Percentiles rank a stretch among this genome's conserved stretches.
These are phyloP conservation scores for Archocentrus centrarchus DNA, from an alignment of 2,113 vertebrate genomes.

Conservation along the genomic window DNA sequence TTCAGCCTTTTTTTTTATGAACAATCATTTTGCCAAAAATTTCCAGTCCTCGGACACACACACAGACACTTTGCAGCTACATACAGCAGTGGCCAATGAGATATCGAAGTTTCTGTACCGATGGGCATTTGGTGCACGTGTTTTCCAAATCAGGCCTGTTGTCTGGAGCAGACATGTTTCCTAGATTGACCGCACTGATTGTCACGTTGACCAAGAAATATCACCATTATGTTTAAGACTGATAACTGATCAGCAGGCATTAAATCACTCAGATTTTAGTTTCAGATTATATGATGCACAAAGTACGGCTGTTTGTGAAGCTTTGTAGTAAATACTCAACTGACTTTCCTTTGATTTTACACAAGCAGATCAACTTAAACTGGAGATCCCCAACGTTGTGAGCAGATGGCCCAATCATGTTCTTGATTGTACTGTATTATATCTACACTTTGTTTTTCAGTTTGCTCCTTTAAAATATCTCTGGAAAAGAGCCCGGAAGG, in stretches of 20 bases:
- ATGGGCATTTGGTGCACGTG: slow-evolving; percentile 46
- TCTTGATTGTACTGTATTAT: background rate
- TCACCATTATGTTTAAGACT: slow-evolving; percentile 23
- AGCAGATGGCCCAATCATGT: slow-evolving; percentile 8
- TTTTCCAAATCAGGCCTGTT: slow-evolving; percentile 56
- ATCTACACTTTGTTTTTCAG: slow-evolving; percentile 1
- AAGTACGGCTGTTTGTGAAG: background rate
- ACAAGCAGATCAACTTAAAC: background rate
- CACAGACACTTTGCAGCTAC: background rate
- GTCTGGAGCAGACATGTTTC: slow-evolving; percentile 32
- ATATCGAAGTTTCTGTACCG: background rate
- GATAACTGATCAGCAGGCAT: slow-evolving; percentile 8
- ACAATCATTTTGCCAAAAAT: background rate
- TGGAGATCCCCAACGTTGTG: slow-evolving; percentile 49
- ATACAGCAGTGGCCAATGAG: background rate
- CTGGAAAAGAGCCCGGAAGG: background rate
- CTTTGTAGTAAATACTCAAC: background rate
- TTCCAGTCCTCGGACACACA: background rate
- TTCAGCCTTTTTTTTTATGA: background rate
- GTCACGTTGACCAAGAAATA: slow-evolving; percentile 38
- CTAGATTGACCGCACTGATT: slow-evolving; percentile 31
- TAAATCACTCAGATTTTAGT: slow-evolving; percentile 4
- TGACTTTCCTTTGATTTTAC: background rate
- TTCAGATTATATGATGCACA: background rate
- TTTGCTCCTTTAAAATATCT: slow-evolving; percentile 23